Evolutionary conservation across 2,113 vertebrate species (phyloP), one percentile per base, ranked within the genome.

Genomic region (Indicator maculatus): DNA sequence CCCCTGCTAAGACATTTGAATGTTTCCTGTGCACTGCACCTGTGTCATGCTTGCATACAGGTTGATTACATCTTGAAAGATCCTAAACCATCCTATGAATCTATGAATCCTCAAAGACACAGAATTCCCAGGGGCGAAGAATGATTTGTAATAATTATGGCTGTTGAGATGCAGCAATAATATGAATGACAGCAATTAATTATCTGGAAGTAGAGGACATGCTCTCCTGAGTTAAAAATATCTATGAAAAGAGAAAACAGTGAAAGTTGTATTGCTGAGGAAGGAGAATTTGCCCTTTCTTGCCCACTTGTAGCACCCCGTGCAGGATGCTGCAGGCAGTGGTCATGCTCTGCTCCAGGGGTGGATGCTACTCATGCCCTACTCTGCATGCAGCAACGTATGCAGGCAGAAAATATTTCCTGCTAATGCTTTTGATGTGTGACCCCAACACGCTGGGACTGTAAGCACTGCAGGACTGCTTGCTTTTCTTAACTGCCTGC

Each of bases 391-490:
- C 45, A 77, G 67, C 23, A 83, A 50, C 19, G 77, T 41, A 33
- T n/a, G 44, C 0, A 9, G 26, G 19, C 39, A 70, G 58, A 79
- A 89, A 65, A 74, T 67, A 52, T 53, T 81, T 90, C 63, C 53
- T 55, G n/a, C 27, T 74, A 20, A 59, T 64, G 11, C 4, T 55
- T 80, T 84, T 52, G 11, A 52, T 82, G 16, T 50, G 28, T 70
- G 45, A 83, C 53, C n/a, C 30, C 4, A 1, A 5, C 18, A 36
- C 0, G 0, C n/a, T 10, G 13, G 27, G n/a, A 74, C 36, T 19
- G 5, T 50, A 30, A 71, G 31, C 9, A n/a, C 2, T 31, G 17
- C 39, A 73, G 55, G 19, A 21, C 33, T 7, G 24, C 38, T 94
- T 28, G 5, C 3, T 1, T 55, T 71, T 67, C 58, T 71, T 39